phyloP scores from a whole-genome alignment of 2,888 invertebrate genomes.

The Sycophila texana region DNA sequence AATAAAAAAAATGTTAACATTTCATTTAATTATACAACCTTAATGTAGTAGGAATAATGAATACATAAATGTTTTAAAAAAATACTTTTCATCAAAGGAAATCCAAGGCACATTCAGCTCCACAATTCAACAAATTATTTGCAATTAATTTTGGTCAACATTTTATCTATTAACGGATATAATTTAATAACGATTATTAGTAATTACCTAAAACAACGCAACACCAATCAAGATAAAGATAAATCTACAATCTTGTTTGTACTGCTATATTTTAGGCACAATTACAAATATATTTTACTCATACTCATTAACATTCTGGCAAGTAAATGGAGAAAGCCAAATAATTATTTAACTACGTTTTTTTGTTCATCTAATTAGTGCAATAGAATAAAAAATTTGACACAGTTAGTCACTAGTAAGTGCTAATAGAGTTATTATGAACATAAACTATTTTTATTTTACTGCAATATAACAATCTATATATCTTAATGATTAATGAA shows the following conservation, averaged over 20 bases:
- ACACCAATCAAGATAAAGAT: conserved; percentile 16
- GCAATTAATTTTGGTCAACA: conserved; percentile 19
- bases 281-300: conserved; percentile 27
- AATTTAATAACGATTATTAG: conserved; percentile 19
- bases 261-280: conserved; percentile 45
- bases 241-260: conserved; percentile 29
- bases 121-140: conserved; percentile 23
- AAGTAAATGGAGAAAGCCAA: background rate
- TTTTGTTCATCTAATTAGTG: background rate
- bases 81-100: conserved; percentile 9
- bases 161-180: conserved; percentile 6
- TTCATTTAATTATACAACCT: conserved; percentile 12
- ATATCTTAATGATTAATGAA: conserved; percentile 40
- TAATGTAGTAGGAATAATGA: conserved; percentile 8
- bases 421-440: background rate
- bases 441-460: conserved; percentile 25
- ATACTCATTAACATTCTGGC: background rate
- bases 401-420: conserved; percentile 33
- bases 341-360: background rate
- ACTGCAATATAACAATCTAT: conserved; percentile 27
- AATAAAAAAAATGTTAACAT: conserved; percentile 15
- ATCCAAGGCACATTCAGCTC: conserved; percentile 48
- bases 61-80: background rate
- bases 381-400: conserved; percentile 26
- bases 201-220: background rate